phyloP scores from a whole-genome alignment of 1,140 invertebrate genomes.

The Drosophila santomea region DNA sequence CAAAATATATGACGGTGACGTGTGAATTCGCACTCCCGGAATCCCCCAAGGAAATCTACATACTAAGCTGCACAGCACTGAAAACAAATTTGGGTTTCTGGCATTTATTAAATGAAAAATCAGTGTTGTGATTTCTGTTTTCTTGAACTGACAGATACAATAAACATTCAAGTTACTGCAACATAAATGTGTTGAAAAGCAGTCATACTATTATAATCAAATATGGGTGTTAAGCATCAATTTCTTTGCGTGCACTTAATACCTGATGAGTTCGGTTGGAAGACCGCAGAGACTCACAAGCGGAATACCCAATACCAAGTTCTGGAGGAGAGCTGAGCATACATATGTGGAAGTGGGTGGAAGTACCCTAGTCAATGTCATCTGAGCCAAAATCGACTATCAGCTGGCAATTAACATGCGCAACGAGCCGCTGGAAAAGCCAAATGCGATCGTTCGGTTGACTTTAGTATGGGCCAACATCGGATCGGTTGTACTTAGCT shows the following conservation, averaged over 20 bases:
- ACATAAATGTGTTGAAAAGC: too few species aligned
- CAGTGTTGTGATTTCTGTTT: too few species aligned
- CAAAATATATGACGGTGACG: constrained; percentile 8
- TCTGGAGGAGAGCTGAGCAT: not conserved
- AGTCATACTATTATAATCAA: too few species aligned
- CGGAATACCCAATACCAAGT: constrained; percentile 57
- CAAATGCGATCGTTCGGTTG: not conserved
- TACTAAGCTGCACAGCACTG: constrained; percentile 16
- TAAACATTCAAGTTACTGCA: too few species aligned
- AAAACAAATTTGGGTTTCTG: not conserved
- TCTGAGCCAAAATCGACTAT: constrained; percentile 56
- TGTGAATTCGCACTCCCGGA: constrained; percentile 4
- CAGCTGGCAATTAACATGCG: constrained; percentile 66
- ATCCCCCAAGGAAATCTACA: constrained; percentile 28
- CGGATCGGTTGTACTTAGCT: constrained; percentile 14
- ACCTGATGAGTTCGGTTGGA: constrained; percentile 51
- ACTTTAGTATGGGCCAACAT: constrained; percentile 27
- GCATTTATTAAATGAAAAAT: too few species aligned
- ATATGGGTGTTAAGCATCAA: too few species aligned
- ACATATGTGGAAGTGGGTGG: constrained; percentile 3
- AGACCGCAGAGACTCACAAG: constrained; percentile 44
- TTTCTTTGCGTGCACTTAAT: constrained; percentile 13
- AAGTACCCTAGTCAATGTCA: constrained; percentile 65
- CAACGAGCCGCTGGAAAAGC: constrained; percentile 36
- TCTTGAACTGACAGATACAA: too few species aligned